Evolutionary conservation across 1,140 invertebrate genomes (phyloP).

Genomic region (Drosophila leontia): DNA sequence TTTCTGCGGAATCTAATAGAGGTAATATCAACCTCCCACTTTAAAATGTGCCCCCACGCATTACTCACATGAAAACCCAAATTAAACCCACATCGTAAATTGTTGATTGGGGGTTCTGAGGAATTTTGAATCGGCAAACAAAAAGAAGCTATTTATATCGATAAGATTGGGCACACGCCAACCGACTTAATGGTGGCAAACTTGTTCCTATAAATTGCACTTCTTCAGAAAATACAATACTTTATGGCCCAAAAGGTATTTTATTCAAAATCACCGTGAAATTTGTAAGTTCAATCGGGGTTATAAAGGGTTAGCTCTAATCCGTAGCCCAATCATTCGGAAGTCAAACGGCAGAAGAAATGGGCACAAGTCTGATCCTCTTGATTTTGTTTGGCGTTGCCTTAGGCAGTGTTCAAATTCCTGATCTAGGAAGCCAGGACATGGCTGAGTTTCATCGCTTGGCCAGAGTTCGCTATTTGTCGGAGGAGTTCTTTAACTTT

Average conservation of each 20-base stretch:
- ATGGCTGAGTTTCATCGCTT: conserved; percentile 23
- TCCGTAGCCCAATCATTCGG: not conserved
- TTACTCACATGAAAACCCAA: not conserved
- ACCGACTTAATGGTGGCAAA: not conserved
- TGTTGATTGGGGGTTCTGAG: conserved; percentile 6
- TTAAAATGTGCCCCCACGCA: not conserved
- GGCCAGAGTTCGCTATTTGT: conserved; percentile 19
- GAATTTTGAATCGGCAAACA: not conserved
- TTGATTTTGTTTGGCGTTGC: not conserved
- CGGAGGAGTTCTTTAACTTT: conserved; percentile 15
- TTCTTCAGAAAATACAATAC: not conserved
- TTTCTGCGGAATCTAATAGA: not conserved
- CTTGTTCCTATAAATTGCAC: not conserved
- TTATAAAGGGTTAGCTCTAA: not conserved
- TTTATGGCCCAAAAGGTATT: not conserved
- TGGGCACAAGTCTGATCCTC: not conserved
- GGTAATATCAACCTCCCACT: not conserved
- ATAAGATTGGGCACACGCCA: conserved; percentile 7
- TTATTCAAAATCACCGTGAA: not conserved
- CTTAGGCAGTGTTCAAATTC: not conserved
- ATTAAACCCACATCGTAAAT: not conserved
- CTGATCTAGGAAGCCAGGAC: not conserved
- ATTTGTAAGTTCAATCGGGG: not conserved
- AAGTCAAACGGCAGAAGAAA: not conserved
- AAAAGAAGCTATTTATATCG: not conserved